A percentile compares a stretch with the other conserved stretches of the same genome.
Evolutionary conservation across 2,797 vertebrate species (phyloP).

Genomic region (Hybognathus amarus): DNA sequence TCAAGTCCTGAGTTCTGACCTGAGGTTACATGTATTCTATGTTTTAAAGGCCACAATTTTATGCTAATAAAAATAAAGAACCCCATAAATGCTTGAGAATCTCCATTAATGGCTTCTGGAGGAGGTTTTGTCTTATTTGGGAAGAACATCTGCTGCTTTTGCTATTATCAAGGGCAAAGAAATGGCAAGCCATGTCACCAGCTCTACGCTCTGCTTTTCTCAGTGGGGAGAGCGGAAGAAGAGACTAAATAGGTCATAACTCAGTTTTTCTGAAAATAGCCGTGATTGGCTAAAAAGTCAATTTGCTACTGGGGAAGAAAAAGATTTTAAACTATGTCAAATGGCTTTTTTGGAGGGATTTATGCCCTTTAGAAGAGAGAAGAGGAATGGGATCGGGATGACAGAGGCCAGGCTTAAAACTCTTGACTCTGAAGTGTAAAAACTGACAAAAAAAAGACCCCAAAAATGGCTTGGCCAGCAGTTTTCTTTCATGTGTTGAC

Average conservation of each 20-base stretch:
- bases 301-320: constrained; percentile 7
- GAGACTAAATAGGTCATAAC: constrained; percentile 50
- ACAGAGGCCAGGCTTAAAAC: not conserved
- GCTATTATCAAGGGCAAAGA: constrained; percentile 46
- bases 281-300: constrained; percentile 36
- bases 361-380: not conserved
- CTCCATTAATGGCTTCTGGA: not conserved
- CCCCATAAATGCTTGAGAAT: not conserved
- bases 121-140: constrained; percentile 45
- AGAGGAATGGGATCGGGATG: not conserved
- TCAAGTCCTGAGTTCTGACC: constrained; percentile 15
- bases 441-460: not conserved
- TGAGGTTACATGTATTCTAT: not conserved
- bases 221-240: constrained; percentile 32
- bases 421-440: not conserved
- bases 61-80: constrained; percentile 13
- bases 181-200: constrained; percentile 29
- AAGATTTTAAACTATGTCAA: not conserved
- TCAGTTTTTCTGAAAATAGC: constrained; percentile 53
- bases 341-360: not conserved
- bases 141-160: constrained; percentile 32
- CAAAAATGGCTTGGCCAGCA: not conserved
- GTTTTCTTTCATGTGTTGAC: not conserved
- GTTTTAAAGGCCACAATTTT: constrained; percentile 2
- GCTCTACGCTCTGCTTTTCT: constrained; percentile 29